Conservation (phyloP, 2,888 invertebrate genomes). For the Chorisops tibialis region DNA sequence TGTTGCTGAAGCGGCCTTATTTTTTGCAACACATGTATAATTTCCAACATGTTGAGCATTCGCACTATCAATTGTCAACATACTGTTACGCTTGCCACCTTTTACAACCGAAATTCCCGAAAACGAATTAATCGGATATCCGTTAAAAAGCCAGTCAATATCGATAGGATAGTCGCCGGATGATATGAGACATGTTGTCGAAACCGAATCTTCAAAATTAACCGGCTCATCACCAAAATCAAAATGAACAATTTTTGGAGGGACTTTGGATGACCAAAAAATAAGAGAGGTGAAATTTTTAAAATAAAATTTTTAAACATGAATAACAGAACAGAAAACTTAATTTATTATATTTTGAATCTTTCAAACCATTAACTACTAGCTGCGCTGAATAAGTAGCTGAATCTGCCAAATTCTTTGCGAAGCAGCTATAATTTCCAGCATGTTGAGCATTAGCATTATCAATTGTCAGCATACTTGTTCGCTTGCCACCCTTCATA, state of each 20-base stretch:
- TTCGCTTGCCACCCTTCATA: slow-evolving; percentile 58
- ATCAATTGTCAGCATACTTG: slow-evolving; percentile 64
- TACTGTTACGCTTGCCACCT: slow-evolving; percentile 55
- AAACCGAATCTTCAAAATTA: slow-evolving; percentile 64
- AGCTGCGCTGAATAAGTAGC: slow-evolving; percentile 57
- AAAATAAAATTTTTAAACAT: slow-evolving; percentile 8
- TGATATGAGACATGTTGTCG: slow-evolving; percentile 62
- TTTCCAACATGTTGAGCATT: slow-evolving; percentile 69
- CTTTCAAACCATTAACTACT: slow-evolving; percentile 58
- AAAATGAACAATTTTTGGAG: slow-evolving; percentile 71
- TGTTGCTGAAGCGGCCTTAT: slow-evolving; percentile 66
- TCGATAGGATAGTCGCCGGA: slow-evolving; percentile 76
- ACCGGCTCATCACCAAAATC: slow-evolving; percentile 70
- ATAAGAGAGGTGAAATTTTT: not conserved
- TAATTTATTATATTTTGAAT: not conserved
- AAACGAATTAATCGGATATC: slow-evolving; percentile 48
- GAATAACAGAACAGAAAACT: not conserved
- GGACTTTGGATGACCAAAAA: slow-evolving; percentile 57
- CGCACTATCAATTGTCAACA: slow-evolving; percentile 65
- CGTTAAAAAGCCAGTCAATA: slow-evolving; percentile 70
- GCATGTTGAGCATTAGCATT: slow-evolving; percentile 60
- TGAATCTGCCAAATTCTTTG: slow-evolving; percentile 59
- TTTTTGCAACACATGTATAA: slow-evolving; percentile 71
- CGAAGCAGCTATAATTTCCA: slow-evolving; percentile 63
- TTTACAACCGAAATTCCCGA: slow-evolving; percentile 48